Evolutionary conservation across 2,113 vertebrate species (phyloP).

Genomic region (Tragelaphus scriptus): DNA sequence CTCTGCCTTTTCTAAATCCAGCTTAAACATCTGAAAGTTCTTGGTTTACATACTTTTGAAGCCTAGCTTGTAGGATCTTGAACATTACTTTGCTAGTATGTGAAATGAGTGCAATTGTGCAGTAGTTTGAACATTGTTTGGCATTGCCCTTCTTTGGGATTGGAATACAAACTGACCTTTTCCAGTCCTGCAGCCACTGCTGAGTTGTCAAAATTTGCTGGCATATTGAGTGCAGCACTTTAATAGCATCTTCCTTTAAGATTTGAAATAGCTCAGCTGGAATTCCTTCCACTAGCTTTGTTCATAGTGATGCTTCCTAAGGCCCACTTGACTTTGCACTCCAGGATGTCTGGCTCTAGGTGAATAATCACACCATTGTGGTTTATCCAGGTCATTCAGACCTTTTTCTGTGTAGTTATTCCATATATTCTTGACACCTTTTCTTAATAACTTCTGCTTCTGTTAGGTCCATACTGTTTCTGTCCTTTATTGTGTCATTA

Average conservation of each 20-base stretch:
- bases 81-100: background rate
- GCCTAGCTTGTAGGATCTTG: background rate
- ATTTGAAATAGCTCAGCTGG: background rate
- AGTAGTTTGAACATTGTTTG: background rate
- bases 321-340: background rate
- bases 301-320: background rate
- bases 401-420: background rate
- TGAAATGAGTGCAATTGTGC: background rate
- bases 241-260: background rate
- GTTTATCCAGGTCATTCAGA: background rate
- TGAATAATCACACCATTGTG: background rate
- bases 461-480: background rate
- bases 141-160: background rate
- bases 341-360: background rate
- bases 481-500: background rate
- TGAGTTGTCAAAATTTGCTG: background rate
- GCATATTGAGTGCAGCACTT: background rate
- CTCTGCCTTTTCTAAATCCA: background rate
- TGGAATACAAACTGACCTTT: background rate
- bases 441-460: background rate
- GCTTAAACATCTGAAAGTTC: background rate
- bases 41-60: background rate
- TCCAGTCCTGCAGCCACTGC: background rate
- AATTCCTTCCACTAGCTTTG: background rate
- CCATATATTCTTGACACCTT: background rate